Base-by-base conservation (phyloP, 2,797 vertebrate species). In the Hybognathus amarus region DNA sequence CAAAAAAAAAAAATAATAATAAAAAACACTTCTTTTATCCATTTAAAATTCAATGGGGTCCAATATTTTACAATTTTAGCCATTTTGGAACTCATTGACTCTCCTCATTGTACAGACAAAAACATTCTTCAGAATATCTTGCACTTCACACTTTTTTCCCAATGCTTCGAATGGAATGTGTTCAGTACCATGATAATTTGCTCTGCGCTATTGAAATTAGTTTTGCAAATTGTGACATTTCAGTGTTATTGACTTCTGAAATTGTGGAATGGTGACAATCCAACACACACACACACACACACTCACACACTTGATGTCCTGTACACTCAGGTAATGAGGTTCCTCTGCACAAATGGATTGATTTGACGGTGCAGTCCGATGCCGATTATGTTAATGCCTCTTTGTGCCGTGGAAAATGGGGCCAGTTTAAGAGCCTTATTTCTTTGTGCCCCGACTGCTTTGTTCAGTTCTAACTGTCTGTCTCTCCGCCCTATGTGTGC, bases 401-500 rank as follows among this genome's bases (percentile, higher is more conserved):
- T 81, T 74, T 59, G 56, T 85, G 82, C 59, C 20, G 8, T 83
- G 64, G 69, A 76, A 88, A 84, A 85, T 75, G 30, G 61, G 67
- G 74, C 42, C 45, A 77, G 67, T 68, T 80, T 85, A 79, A 81
- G 56, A 84, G 79, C 63, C 76, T 66, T 38, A 80, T 86, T 75
- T 63, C 52, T 50, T 61, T 50, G 50, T 75, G n/a, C 69, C 18
- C 11, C 11, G 77, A 91, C 88, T 90, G 87, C 88, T 93, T 92
- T 85, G 90, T 89, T 90, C 79, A 73, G 64, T 27, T 22, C 71
- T 6, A 67, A 76, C 79, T 90, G 47, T 87, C 47, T 84, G 71
- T 85, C 88, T 47, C 81, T 54, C 30, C 30, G 12, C 79, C 69
- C 64, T 50, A 15, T 70, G 52, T 54, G 50, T 70, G 52, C 87